Evolutionary conservation across 2,797 vertebrate genomes (phyloP).

Genomic region (Spondyliosoma cantharus): DNA sequence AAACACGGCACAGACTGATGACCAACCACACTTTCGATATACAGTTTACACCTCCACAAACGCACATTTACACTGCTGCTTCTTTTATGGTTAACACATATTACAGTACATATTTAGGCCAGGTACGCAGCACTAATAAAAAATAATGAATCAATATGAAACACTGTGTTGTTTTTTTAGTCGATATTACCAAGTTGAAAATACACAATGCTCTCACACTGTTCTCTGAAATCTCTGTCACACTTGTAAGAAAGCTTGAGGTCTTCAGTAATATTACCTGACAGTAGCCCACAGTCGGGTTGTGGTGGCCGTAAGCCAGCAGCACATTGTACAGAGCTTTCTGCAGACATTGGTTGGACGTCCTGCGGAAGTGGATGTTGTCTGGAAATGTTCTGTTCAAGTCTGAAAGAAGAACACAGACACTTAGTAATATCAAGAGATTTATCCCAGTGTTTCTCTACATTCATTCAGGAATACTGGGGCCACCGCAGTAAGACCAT

Average conservation of each 20-base stretch:
- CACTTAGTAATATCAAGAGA: no score
- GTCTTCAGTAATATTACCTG: conserved; percentile 85
- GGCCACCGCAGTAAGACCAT: no score
- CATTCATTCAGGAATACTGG: no score
- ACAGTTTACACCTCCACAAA: background rate
- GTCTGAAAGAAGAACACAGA: conserved; percentile 79
- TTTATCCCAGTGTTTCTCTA: no score
- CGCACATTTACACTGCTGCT: background rate
- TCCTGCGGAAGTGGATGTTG: conserved; percentile 91
- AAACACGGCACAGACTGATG: background rate
- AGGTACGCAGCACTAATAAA: background rate
- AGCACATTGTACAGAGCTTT: conserved; percentile 91
- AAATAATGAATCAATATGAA: background rate
- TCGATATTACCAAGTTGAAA: background rate
- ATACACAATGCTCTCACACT: background rate
- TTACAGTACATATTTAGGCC: background rate
- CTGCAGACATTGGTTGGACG: conserved; percentile 88
- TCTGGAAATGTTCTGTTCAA: conserved; percentile 98
- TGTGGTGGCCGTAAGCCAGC: conserved; percentile 92
- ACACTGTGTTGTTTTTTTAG: background rate
- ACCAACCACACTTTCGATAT: background rate
- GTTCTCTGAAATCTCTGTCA: background rate
- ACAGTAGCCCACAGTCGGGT: conserved; percentile 93
- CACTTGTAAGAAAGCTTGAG: background rate
- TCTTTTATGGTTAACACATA: background rate